phyloP scores from a whole-genome alignment of 2,888 invertebrate genomes.

The Physocephala rufipes region DNA sequence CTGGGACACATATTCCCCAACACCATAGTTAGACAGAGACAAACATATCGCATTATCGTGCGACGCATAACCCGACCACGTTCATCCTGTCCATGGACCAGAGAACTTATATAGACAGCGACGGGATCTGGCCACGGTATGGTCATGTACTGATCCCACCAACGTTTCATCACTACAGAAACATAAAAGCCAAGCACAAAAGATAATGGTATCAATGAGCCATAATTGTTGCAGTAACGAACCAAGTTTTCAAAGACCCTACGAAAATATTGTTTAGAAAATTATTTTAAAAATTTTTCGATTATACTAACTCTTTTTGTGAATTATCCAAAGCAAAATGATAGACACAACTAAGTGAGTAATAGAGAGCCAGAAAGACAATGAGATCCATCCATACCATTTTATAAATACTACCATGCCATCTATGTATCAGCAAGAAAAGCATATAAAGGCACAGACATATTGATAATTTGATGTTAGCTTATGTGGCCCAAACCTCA shows the following conservation, averaged over 20 bases:
- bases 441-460: too few species aligned
- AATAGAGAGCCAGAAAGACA: constrained; percentile 79
- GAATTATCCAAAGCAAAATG: constrained; percentile 43
- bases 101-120: constrained; percentile 82
- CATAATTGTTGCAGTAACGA: constrained; percentile 82
- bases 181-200: constrained; percentile 95
- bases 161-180: constrained; percentile 86
- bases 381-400: constrained; percentile 87
- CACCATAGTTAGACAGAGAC: constrained; percentile 84
- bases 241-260: constrained; percentile 80
- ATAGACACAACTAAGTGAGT: constrained; percentile 62
- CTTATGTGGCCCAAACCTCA: constrained; percentile 46
- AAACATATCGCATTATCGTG: constrained; percentile 82
- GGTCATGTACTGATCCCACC: constrained; percentile 85
- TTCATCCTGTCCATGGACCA: constrained; percentile 83
- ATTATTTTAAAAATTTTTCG: neutral
- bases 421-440: constrained; percentile 69
- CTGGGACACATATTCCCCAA: constrained; percentile 85
- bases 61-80: constrained; percentile 81
- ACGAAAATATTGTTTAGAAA: neutral
- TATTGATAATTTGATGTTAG: too few species aligned
- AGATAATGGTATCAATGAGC: constrained; percentile 85
- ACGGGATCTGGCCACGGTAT: constrained; percentile 88
- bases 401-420: constrained; percentile 94
- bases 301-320: constrained; percentile 44